phyloP scores from a whole-genome alignment of 2,113 vertebrate species.

The Oryzias curvinotus region DNA sequence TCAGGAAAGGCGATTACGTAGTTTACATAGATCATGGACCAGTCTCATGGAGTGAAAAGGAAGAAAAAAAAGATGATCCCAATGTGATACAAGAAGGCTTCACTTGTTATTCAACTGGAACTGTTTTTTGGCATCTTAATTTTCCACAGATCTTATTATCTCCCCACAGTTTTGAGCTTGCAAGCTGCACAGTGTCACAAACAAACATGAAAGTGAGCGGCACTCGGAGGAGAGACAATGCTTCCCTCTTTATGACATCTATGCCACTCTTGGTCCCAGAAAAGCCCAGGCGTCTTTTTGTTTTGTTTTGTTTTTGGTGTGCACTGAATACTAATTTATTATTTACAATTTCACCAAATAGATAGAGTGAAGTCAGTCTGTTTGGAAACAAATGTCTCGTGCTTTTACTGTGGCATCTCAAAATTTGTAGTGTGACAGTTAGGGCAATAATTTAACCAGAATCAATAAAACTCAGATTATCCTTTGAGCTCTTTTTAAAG shows the following conservation, averaged over 20 bases:
- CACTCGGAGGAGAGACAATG: not conserved
- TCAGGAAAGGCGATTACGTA: slow-evolving; percentile 8
- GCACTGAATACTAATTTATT: not conserved
- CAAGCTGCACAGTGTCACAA: not conserved
- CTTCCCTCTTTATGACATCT: slow-evolving; percentile 2
- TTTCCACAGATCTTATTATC: not conserved
- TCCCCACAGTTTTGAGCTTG: not conserved
- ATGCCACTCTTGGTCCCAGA: not conserved
- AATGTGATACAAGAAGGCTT: not conserved
- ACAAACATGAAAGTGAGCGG: slow-evolving; percentile 7
- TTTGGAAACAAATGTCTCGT: not conserved
- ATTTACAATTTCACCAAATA: not conserved
- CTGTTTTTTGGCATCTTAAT: not conserved
- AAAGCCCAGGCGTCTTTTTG: not conserved
- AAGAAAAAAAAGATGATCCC: not conserved
- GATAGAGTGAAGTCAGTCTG: not conserved
- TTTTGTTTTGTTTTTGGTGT: not conserved
- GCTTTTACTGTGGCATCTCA: too few species aligned
- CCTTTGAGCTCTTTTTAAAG: too few species aligned
- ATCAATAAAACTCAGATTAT: too few species aligned
- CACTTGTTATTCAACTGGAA: not conserved
- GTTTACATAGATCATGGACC: slow-evolving; percentile 2
- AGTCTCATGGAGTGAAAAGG: not conserved
- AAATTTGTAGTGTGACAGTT: too few species aligned
- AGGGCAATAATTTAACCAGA: too few species aligned